Percentiles rank a stretch among this genome's conserved stretches.
Evolutionary conservation across 2,113 vertebrate genomes (phyloP).

Genomic region (Urocitellus parryii): DNA sequence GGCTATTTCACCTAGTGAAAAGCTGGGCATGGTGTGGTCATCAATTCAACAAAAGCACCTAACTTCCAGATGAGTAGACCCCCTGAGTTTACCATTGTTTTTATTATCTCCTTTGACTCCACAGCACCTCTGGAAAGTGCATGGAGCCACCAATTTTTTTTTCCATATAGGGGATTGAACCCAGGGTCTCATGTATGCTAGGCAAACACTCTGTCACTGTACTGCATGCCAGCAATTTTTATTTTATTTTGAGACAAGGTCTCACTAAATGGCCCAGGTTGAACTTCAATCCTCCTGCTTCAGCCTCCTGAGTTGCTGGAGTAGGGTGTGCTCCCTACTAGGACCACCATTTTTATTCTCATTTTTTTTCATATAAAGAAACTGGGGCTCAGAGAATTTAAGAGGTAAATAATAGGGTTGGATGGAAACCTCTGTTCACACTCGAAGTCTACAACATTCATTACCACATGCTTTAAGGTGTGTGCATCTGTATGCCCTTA

Average conservation of each 20-base stretch:
- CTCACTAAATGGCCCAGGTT: neutral
- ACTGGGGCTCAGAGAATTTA: neutral
- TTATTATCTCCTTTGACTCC: neutral
- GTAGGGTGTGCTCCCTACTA: neutral
- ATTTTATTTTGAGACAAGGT: neutral
- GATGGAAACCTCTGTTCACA: neutral
- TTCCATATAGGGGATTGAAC: neutral
- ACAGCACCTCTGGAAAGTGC: neutral
- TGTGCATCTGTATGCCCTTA: neutral
- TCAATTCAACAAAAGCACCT: neutral
- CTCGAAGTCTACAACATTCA: neutral
- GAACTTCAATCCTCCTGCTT: neutral
- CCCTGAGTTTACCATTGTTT: neutral
- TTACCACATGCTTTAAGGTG: neutral
- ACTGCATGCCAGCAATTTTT: neutral
- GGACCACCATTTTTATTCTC: neutral
- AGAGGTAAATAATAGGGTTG: neutral
- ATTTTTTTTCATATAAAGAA: neutral
- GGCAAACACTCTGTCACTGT: neutral
- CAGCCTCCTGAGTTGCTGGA: neutral
- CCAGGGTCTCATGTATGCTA: too few species aligned
- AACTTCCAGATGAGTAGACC: neutral
- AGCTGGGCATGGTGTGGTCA: rapidly evolving
- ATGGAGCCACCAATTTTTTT: neutral
- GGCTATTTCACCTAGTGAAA: neutral